Base-by-base conservation (phyloP, 2,797 vertebrate genomes). In the Meda fulgida region DNA sequence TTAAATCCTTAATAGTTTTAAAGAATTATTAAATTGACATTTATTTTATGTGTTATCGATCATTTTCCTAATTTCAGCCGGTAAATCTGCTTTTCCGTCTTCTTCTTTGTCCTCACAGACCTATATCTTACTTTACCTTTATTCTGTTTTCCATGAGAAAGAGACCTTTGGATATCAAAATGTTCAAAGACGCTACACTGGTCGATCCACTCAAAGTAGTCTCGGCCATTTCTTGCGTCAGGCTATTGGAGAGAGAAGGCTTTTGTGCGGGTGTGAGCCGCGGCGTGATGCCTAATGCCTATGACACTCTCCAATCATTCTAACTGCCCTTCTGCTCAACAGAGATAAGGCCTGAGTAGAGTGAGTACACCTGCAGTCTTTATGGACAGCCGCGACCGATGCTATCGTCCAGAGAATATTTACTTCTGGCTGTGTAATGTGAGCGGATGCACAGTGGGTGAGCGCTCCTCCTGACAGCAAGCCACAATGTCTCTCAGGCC, bases 261-360 rank as follows among this genome's bases (percentile, higher is more conserved):
- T 84, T 87, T 89, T 87, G 85, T 88, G 82, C 3, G 51, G 83
- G 55, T 26, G 43, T 18, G 36, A 80, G 77, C 34, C 46, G 0
- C 86, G 60, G 72, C 78, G 48, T 48, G 85, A 83, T 71, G 83
- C 85, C 87, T 89, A 76, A 69, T 63, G 71, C 77, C 48, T n/a
- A 31, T 60, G 26, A 78, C 60, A 36, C 69, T 69, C 76, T 75
- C 48, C 80, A 29, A 84, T 78, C 72, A 55, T 40, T 83, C 80
- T 72, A 53, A 79, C 81, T 81, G 29, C 66, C 88, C 84, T 90
- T 78, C 93, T 94, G 94, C 63, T 89, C 89, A 84, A 83, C 83
- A 87, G 78, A 93, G 94, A 95, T 95, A 95, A 95, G 93, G 21
- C 31, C 69, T 53, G 80, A 89, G 87, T 85, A 91, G 90, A 90